Evolutionary conservation across 2,113 vertebrate genomes (phyloP).

Genomic region (Henicopernis longicauda): DNA sequence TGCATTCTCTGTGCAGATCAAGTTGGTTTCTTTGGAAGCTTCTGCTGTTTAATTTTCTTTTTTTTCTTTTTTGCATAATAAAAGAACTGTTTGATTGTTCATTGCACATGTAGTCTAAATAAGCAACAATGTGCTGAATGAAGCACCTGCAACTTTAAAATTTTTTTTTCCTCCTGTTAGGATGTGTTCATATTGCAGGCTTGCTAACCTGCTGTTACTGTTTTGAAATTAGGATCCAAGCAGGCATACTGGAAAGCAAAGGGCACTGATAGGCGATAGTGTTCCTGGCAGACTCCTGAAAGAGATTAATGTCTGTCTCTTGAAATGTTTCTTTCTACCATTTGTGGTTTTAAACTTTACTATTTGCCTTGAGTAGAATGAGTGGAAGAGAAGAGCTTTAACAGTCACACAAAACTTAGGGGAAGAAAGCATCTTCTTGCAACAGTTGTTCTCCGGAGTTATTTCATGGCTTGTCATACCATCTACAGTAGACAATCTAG

Average conservation of each 20-base stretch:
- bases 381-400: not conserved
- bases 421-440: not conserved
- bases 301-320: not conserved
- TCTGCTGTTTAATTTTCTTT: not conserved
- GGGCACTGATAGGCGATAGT: not conserved
- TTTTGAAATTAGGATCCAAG: not conserved
- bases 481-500: not conserved
- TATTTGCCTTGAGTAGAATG: not conserved
- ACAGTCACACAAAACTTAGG: not conserved
- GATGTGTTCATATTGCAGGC: not conserved
- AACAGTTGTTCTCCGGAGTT: not conserved
- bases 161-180: not conserved
- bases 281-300: not conserved
- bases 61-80: not conserved
- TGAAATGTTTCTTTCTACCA: not conserved
- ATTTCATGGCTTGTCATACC: not conserved
- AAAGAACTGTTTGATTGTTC: not conserved
- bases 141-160: not conserved
- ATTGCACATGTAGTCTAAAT: not conserved
- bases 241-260: not conserved
- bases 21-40: not conserved
- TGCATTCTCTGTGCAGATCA: conserved; percentile 18
- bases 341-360: not conserved
- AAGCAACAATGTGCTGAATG: not conserved
- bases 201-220: not conserved